Percentiles rank a stretch among this genome's conserved stretches.
Evolutionary conservation across 1,140 invertebrate genomes (phyloP).

Genomic region (Vollenhovia emeryi): DNA sequence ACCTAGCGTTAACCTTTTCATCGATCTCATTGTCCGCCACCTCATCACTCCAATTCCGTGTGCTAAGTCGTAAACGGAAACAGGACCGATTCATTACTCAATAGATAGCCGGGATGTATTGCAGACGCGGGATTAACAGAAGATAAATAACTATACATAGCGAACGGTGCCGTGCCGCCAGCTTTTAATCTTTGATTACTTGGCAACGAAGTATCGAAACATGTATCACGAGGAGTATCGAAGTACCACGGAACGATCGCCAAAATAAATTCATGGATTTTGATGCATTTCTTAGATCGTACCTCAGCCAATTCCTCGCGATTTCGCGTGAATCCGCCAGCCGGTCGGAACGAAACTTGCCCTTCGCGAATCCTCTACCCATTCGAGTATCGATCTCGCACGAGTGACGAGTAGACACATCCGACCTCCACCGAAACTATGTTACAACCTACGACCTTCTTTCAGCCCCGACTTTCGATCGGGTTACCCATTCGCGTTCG

Average conservation of each 20-base stretch:
- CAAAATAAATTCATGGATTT: background rate
- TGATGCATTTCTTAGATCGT: background rate
- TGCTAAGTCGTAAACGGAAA: constrained; percentile 65
- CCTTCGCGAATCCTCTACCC: constrained; percentile 5
- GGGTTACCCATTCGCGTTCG: background rate
- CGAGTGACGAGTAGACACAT: constrained; percentile 32
- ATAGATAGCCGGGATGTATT: constrained; percentile 29
- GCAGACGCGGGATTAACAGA: constrained; percentile 11
- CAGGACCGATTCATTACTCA: constrained; percentile 71
- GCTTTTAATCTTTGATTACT: constrained; percentile 5
- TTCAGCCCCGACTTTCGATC: constrained; percentile 28
- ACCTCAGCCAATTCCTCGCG: background rate
- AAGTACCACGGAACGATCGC: background rate
- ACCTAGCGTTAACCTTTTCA: constrained; percentile 71
- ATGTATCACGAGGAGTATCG: background rate
- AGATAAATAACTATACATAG: background rate
- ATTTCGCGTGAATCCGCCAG: background rate
- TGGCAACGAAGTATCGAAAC: background rate
- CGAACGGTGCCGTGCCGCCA: background rate
- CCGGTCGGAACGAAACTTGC: background rate
- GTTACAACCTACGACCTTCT: constrained; percentile 40
- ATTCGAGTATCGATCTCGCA: constrained; percentile 45
- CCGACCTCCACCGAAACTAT: constrained; percentile 54
- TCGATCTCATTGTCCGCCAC: constrained; percentile 63
- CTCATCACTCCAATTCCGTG: constrained; percentile 69